phyloP scores from a whole-genome alignment of 2,113 vertebrate species.

The Polypterus bichir region DNA sequence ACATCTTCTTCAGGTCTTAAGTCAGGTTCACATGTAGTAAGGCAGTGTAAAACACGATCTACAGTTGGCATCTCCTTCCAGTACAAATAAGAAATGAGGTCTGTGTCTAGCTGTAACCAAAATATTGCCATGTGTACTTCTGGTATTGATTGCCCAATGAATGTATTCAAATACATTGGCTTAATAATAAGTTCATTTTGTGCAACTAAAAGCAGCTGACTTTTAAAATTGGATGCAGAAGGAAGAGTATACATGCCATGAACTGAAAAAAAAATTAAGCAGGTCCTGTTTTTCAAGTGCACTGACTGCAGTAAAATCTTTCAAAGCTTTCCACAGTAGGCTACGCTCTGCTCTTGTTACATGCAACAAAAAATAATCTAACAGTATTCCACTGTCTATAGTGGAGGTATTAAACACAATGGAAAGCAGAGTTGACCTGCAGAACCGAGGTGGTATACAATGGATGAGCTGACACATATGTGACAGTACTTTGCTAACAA shows the following conservation, averaged over 20 bases:
- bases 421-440: neutral
- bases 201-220: no score
- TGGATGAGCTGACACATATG: neutral
- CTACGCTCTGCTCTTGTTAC: neutral
- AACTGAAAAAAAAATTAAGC: slow-evolving; percentile 1
- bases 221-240: neutral
- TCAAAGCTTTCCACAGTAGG: neutral
- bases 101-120: neutral
- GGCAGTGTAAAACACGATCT: neutral
- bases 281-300: neutral
- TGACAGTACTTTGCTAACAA: neutral
- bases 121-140: neutral
- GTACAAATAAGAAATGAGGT: neutral
- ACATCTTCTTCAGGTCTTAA: neutral
- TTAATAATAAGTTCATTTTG: no score
- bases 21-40: neutral
- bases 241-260: neutral
- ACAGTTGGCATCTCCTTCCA: neutral
- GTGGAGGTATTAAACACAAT: neutral
- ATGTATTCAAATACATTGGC: no score
- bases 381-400: slow-evolving; percentile 1
- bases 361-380: neutral
- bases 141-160: neutral
- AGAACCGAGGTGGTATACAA: neutral
- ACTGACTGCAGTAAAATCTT: neutral